These are phyloP conservation scores for Anabas testudineus DNA, from an alignment of 2,797 vertebrate species.

Conservation along the genomic window DNA sequence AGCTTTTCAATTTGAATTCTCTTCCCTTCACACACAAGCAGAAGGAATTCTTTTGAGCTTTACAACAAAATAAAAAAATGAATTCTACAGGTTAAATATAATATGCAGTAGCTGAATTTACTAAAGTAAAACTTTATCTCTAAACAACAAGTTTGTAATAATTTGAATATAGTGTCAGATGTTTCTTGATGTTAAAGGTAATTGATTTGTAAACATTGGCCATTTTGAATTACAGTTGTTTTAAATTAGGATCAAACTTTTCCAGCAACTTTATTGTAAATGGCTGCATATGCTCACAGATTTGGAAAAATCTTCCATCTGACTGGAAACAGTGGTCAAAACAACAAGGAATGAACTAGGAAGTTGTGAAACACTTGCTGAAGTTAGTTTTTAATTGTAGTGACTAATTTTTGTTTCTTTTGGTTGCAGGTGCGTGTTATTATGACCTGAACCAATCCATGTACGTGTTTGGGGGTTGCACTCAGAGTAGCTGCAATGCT, in stretches of 20 bases:
- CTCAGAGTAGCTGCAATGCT: slow-evolving; percentile 98
- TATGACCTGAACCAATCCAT: slow-evolving; percentile 98
- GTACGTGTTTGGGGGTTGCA: slow-evolving; percentile 99
- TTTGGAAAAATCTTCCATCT: background rate
- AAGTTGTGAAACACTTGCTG: background rate
- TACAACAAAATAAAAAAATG: background rate
- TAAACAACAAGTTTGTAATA: background rate
- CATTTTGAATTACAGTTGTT: too few relatives aligned
- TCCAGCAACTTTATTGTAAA: background rate
- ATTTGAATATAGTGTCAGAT: background rate
- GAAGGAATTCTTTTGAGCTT: background rate
- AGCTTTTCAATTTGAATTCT: background rate
- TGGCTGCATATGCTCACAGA: background rate
- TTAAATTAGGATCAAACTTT: background rate
- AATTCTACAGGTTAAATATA: background rate
- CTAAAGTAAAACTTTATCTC: background rate
- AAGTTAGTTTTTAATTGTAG: background rate
- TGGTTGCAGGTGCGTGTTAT: slow-evolving; percentile 92
- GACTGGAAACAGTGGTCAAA: background rate
- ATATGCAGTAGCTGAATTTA: background rate
- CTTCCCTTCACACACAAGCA: background rate
- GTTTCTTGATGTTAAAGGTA: background rate
- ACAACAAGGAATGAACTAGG: background rate
- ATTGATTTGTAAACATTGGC: background rate
- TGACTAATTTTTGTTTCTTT: slow-evolving; percentile 18